Base-by-base conservation (phyloP, 2,888 invertebrate species). In the Melolontha melolontha region DNA sequence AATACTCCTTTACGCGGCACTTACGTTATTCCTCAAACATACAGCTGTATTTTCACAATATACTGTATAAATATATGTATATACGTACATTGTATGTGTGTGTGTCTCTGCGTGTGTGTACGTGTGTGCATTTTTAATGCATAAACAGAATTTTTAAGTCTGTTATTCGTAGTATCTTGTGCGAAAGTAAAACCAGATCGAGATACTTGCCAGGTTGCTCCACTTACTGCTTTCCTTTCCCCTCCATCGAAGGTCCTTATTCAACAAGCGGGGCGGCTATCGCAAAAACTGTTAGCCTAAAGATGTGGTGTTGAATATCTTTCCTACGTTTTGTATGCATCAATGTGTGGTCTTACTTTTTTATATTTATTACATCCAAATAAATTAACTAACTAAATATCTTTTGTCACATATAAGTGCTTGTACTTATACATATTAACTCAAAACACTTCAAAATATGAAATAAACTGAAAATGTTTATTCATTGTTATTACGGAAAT, bases 171-270 rank as follows among this genome's bases (percentile, higher is more conserved):
- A 66, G 66, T 69, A 51, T 44, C 42, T 44, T 68, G 62, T 69
- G 71, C 73, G 71, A 72, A 71, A 72, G 71, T 70, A 72, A 74
- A 74, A 71, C 73, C 69, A 71, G 73, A 73, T 67, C 70, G 62
- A 65, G 65, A 69, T 71, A 70, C 72, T 66, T 66, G 71, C 70
- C 64, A 65, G 64, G 68, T 67, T 71, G 73, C 72, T 72, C 73
- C 69, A 72, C 70, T 72, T 72, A 71, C 64, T 55, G 49, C 40
- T 41, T 64, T 50, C 40, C 54, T 44, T 34, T 57, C 66, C 54
- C 40, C 27, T 55, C 66, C 57, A 29, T 47, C 34, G 12, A 22
- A 41, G 54, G 42, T 49, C 63, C 55, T 68, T 57, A 67, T 64
- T 52, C 66, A 50, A 40, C 54, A 12, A 52, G 16, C 67, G 49